Percentiles rank a stretch among this genome's conserved stretches.
Evolutionary conservation across 1,140 invertebrate species (phyloP).

Genomic region (Brachionus asplanchnoidis): DNA sequence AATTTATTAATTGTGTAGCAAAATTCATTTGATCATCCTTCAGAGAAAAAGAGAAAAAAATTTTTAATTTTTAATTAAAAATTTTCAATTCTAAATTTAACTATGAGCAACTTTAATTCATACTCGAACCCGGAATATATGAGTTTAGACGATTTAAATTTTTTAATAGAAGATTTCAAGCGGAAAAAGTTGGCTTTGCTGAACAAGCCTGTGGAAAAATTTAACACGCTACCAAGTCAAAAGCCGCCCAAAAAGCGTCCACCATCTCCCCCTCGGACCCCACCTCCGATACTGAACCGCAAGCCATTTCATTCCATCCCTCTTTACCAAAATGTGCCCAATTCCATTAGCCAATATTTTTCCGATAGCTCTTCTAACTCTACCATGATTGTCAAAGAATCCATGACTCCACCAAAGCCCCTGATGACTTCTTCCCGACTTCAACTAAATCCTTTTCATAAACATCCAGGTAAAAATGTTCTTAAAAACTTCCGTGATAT

Average conservation of each 20-base stretch:
- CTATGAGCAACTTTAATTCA: neutral
- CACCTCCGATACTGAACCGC: neutral
- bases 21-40: neutral
- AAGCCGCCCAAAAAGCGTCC: conserved; percentile 12
- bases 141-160: neutral
- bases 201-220: neutral
- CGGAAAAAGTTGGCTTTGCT: neutral
- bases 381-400: neutral
- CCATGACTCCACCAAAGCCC: neutral
- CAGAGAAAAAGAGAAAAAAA: neutral
- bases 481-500: neutral
- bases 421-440: conserved; percentile 14
- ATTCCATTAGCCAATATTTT: neutral
- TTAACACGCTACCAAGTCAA: neutral
- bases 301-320: neutral
- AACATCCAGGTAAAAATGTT: neutral
- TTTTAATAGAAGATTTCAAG: neutral
- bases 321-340: neutral
- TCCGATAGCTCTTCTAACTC: neutral
- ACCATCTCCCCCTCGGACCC: neutral
- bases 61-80: neutral
- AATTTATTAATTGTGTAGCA: conserved; percentile 5
- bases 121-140: conserved; percentile 28
- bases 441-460: neutral
- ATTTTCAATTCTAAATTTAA: conserved; percentile 3